Conservation (phyloP, 2,113 vertebrate genomes). For the Colistium nudipinnis region DNA sequence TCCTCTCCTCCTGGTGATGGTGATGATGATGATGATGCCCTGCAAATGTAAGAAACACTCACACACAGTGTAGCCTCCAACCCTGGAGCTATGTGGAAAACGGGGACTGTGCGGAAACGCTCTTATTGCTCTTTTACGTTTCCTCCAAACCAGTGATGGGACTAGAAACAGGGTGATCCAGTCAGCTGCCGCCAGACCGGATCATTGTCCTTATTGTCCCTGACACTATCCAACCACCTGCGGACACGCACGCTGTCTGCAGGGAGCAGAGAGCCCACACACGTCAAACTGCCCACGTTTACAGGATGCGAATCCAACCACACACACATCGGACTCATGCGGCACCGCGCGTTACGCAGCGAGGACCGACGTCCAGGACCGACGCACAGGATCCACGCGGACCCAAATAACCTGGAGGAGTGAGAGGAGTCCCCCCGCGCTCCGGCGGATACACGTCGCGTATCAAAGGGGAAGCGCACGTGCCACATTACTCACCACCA, state of each 20-base stretch:
- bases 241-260: neutral
- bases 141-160: neutral
- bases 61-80: no score
- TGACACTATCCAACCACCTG: neutral
- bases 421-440: neutral
- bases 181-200: neutral
- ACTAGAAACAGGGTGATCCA: neutral
- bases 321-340: neutral
- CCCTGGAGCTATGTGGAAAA: no score
- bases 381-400: no score
- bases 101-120: neutral
- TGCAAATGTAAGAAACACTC: no score
- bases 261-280: no score
- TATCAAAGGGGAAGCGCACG: neutral
- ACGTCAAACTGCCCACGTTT: no score
- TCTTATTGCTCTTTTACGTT: neutral
- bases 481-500: conserved; percentile 77
- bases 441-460: neutral
- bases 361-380: no score
- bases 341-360: neutral
- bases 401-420: no score
- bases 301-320: no score
- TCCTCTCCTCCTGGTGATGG: no score
- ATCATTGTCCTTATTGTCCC: no score
- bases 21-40: no score